Conservation (phyloP, 2,113 vertebrate genomes). For the Ancistrus triradiatus region DNA sequence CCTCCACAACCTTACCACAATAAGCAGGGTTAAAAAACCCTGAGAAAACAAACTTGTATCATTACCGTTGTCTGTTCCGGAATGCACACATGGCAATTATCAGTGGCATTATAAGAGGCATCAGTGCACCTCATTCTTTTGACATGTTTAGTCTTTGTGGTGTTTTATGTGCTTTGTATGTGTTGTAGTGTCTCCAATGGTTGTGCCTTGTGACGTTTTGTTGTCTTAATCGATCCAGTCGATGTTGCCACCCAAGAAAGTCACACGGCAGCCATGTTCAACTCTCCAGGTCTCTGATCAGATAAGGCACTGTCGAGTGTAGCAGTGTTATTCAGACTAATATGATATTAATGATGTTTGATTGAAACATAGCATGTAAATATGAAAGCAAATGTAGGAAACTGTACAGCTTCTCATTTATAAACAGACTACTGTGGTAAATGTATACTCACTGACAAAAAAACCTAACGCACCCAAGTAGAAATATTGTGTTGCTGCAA, state of each 20-base stretch:
- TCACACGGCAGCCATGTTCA: slow-evolving; percentile 46
- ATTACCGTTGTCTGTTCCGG: too few relatives aligned
- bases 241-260: slow-evolving; percentile 37
- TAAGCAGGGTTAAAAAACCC: too few relatives aligned
- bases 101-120: too few relatives aligned
- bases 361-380: too few relatives aligned
- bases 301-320: slow-evolving; percentile 1
- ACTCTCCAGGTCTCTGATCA: slow-evolving; percentile 47
- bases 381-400: too few relatives aligned
- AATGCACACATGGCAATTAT: too few relatives aligned
- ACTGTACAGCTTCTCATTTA: neutral
- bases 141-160: neutral
- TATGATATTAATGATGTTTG: too few relatives aligned
- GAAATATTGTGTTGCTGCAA: too few relatives aligned
- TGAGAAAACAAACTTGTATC: too few relatives aligned
- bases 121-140: neutral
- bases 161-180: slow-evolving; percentile 11
- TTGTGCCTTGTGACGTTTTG: slow-evolving; percentile 38
- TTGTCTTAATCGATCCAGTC: slow-evolving; percentile 36
- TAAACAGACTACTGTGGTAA: neutral
- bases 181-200: slow-evolving; percentile 46
- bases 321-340: slow-evolving; percentile 6
- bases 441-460: too few relatives aligned
- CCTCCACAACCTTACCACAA: too few relatives aligned
- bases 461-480: too few relatives aligned